phyloP scores from a whole-genome alignment of 2,113 vertebrate genomes.

The Onychorhynchus coronatus region DNA sequence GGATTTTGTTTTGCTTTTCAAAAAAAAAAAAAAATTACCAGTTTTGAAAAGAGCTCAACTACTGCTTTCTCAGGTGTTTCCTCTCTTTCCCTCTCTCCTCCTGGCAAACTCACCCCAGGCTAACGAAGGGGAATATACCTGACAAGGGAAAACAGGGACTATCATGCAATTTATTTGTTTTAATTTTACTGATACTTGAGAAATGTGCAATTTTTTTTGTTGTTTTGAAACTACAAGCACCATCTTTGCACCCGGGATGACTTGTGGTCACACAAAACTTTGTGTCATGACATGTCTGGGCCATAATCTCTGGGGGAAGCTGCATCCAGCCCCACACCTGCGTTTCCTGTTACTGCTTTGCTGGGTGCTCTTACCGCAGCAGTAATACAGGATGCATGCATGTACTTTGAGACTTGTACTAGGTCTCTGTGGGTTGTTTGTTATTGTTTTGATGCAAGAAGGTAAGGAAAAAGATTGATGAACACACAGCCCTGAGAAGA shows the following conservation, averaged over 20 bases:
- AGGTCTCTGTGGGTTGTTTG: neutral
- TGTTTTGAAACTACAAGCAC: rapidly evolving
- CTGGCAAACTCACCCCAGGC: neutral
- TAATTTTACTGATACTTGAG: neutral
- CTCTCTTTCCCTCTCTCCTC: neutral
- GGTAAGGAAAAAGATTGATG: neutral
- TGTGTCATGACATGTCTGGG: rapidly evolving
- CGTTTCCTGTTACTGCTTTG: neutral
- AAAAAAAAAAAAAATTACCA: neutral
- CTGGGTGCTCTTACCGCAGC: neutral
- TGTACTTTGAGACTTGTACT: neutral
- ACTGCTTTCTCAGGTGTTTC: neutral
- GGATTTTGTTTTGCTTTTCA: neutral
- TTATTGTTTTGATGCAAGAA: neutral
- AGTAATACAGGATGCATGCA: neutral
- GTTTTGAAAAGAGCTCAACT: neutral
- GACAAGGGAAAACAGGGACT: neutral
- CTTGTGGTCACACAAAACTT: neutral
- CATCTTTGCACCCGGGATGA: neutral
- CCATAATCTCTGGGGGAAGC: neutral
- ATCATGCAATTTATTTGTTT: neutral
- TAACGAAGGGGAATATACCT: neutral
- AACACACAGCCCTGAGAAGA: neutral
- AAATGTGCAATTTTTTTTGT: neutral
- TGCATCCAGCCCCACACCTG: neutral